Conservation (phyloP, 1,140 invertebrate species). For the Bombus turneri region DNA sequence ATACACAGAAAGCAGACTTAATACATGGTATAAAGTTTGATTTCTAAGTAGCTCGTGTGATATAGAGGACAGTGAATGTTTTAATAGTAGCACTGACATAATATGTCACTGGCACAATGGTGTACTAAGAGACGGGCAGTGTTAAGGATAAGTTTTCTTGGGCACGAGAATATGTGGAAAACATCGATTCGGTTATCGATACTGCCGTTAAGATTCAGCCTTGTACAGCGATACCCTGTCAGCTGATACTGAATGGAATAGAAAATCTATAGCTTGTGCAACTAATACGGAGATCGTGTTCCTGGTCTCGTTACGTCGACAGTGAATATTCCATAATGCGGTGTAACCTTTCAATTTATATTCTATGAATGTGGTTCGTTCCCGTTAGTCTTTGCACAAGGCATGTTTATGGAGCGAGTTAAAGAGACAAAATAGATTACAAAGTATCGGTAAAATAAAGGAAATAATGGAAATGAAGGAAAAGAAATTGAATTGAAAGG, state of each 20-base stretch:
- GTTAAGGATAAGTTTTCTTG: neutral
- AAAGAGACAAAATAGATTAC: too few species aligned
- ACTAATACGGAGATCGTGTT: constrained; percentile 36
- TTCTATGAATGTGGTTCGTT: neutral
- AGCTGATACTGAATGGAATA: constrained; percentile 44
- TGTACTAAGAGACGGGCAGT: neutral
- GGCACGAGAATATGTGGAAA: neutral
- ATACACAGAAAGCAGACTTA: too few species aligned
- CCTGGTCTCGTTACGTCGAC: neutral
- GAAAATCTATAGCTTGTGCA: constrained; percentile 42
- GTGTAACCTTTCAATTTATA: constrained; percentile 1
- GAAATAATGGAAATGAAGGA: too few species aligned
- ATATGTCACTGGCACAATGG: neutral
- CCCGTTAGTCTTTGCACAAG: too few species aligned
- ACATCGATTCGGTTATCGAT: neutral
- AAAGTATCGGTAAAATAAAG: too few species aligned
- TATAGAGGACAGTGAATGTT: neutral
- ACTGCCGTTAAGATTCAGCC: constrained; percentile 18
- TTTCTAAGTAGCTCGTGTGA: neutral
- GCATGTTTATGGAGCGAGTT: too few species aligned
- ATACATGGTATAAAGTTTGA: too few species aligned
- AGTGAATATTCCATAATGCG: neutral
- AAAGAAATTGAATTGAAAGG: too few species aligned
- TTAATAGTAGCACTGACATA: neutral
- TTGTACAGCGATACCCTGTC: constrained; percentile 33